Evolutionary conservation across 2,113 vertebrate species (phyloP), one percentile per base, ranked within the genome.

Genomic region (Aythya baeri): DNA sequence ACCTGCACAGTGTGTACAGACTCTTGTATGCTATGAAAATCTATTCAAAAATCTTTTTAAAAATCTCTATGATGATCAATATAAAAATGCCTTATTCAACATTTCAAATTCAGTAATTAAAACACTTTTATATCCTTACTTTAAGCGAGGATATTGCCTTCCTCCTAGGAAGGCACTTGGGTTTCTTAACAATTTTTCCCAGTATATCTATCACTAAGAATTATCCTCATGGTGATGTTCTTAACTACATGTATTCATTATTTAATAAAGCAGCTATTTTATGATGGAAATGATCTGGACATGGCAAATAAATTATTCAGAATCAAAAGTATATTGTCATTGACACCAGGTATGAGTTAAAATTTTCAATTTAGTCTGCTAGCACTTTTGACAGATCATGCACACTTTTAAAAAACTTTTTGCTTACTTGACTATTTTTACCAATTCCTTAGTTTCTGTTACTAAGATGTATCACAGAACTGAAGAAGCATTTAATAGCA

Each of bases 221-320:
- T 94, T 97, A 96, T 78, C 78, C 63, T 96, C 91, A 91, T 83
- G 83, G 75, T 95, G 85, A 94, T 94, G 57, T 83, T 95, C 75
- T 94, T 93, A 95, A 96, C 89, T 94, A 71, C 57, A 59, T 67
- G 80, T 88, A 95, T 96, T 87, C 74, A 95, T 95, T 90, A 96
- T 94, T 97, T 88, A 94, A 95, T 91, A 93, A 95, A 67, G 75
- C 61, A 95, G 79, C 88, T 95, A 94, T 97, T 95, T 96, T 91
- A 75, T 88, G 54, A 90, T 83, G 85, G 85, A 96, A 96, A 91
- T 93, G 78, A 83, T 95, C 57, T 74, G 72, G 76, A 82, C 88
- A 93, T 90, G 83, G 78, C 76, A 95, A 91, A 88, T 93, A 94
- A 94, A 96, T 96, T 95, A 93, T 96, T 94, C 93, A 94, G 70